These are phyloP conservation scores for Alectura lathami DNA, from an alignment of 2,113 vertebrate species.

Conservation along the genomic window DNA sequence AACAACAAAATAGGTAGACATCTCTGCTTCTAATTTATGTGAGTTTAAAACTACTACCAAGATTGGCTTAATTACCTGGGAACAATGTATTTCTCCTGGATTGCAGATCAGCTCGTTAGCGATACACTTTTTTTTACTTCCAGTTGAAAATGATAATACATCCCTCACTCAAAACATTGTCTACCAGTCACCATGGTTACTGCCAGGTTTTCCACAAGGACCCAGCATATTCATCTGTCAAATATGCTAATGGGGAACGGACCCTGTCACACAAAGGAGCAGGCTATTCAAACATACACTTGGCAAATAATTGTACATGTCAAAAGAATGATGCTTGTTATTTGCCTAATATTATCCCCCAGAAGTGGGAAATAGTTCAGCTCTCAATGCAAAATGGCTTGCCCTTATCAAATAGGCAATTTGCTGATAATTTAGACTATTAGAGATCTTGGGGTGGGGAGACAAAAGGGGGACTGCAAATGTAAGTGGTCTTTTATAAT, in stretches of 20 bases:
- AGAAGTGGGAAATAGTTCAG: constrained; percentile 74
- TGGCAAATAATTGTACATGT: constrained; percentile 82
- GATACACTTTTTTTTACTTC: constrained; percentile 32
- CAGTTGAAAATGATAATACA: constrained; percentile 66
- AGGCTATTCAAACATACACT: constrained; percentile 78
- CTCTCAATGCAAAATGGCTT: constrained; percentile 75
- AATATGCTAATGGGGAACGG: constrained; percentile 70
- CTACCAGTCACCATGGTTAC: constrained; percentile 79
- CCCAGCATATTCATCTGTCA: constrained; percentile 74
- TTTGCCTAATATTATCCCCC: constrained; percentile 78
- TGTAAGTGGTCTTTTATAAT: constrained; percentile 74
- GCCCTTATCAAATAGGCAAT: constrained; percentile 78
- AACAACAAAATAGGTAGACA: constrained; percentile 16
- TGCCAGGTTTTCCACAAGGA: constrained; percentile 67
- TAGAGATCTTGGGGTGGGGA: constrained; percentile 73
- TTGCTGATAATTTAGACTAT: constrained; percentile 74
- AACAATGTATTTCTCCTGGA: constrained; percentile 36
- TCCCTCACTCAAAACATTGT: constrained; percentile 70
- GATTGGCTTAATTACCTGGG: constrained; percentile 66
- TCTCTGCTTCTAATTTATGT: constrained; percentile 36
- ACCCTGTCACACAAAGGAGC: constrained; percentile 75
- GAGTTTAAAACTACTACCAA: constrained; percentile 14
- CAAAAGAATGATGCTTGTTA: constrained; percentile 79
- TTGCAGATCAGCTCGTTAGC: constrained; percentile 54
- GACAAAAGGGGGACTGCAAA: constrained; percentile 31